Base-by-base conservation (phyloP, 2,113 vertebrate genomes). In the Bos indicus region DNA sequence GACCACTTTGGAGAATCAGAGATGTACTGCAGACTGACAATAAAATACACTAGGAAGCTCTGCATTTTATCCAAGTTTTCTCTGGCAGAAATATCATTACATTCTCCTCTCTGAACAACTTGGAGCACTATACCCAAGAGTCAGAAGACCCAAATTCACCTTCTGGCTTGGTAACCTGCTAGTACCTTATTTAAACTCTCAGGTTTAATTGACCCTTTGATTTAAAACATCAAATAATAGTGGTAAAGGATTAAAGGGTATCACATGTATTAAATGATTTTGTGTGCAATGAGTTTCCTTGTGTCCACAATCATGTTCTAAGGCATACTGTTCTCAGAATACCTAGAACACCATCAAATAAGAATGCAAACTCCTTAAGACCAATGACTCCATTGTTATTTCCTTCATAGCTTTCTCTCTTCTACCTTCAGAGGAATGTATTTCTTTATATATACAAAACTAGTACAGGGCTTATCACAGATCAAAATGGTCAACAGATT, bases 1-100 rank as follows among this genome's bases (percentile, higher is more conserved):
- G 60, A 80, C 19, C 46, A 88, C 33, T 60, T 97, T 74, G 74
- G 90, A 97, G 88, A 91, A 88, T 85, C 64, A 89, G 36, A 95
- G 85, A 91, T 71, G 26, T 46, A 64, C 60, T 94, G 26, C 11
- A 78, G 64, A 62, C 85, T 95, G 95, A 71, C 77, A 87, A 85
- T 43, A 60, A 93, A 81, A 71, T 15, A 30, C 36, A 36, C 30
- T 90, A 88, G 48, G 43, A 87, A 88, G 12, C 13, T 88, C 36
- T 88, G n/a, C 21, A 6, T 94, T 85, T 94, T 54, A 51, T 36
- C 21, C 52, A 86, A 25, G 30, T 1, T 80, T 81, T 59, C 60
- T 89, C 56, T 67, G 86, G 48, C 25, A 89, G 62, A 93, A 84
- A 95, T 25, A 33, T 4, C 57, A 60, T 51, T 28, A 83, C 23